Evolutionary conservation across 2,113 vertebrate genomes (phyloP).

Genomic region (Barnardius zonarius): DNA sequence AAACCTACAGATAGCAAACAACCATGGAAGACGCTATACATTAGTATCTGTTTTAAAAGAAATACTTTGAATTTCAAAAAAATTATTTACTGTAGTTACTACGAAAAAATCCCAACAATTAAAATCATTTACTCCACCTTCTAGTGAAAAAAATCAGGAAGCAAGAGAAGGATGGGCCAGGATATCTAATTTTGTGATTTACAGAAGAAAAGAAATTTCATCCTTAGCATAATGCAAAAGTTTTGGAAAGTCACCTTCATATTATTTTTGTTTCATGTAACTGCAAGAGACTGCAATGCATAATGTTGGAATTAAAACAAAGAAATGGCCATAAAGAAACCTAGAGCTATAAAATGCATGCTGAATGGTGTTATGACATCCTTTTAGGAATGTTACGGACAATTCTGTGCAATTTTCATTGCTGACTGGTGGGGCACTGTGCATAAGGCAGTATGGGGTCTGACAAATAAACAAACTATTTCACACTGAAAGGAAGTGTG

Average conservation of each 20-base stretch:
- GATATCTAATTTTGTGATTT: neutral
- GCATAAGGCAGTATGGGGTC: neutral
- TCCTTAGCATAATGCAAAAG: neutral
- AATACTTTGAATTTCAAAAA: neutral
- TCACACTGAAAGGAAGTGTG: neutral
- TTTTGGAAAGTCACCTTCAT: neutral
- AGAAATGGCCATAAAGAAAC: neutral
- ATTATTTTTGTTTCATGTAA: neutral
- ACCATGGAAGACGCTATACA: slow-evolving; percentile 20
- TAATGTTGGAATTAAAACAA: neutral
- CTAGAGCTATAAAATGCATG: neutral
- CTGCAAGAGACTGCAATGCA: neutral
- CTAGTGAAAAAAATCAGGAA: neutral
- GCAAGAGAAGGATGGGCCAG: neutral
- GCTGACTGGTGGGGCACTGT: neutral
- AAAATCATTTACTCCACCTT: neutral
- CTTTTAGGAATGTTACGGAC: neutral
- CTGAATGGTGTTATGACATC: neutral
- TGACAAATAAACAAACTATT: neutral
- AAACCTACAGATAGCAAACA: neutral
- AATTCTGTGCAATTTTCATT: neutral
- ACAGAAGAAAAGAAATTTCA: neutral
- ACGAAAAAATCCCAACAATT: neutral
- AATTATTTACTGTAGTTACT: neutral
- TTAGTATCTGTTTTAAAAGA: slow-evolving; percentile 29